A percentile compares a stretch with the other conserved stretches of the same genome.
Conservation (phyloP, 2,113 vertebrate genomes). For the Lipotes vexillifer region DNA sequence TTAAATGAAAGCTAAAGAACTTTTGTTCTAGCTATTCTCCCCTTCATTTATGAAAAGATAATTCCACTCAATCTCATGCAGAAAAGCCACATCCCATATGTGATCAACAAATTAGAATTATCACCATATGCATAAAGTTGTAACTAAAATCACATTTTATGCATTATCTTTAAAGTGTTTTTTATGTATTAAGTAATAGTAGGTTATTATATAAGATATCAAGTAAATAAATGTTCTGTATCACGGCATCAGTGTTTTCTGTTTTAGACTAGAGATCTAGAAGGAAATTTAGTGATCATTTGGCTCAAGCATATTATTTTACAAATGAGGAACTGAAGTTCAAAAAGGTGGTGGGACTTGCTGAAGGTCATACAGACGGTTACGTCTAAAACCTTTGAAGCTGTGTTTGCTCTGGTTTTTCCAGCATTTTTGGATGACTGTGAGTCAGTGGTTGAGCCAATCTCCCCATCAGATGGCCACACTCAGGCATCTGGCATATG, state of each 20-base stretch:
- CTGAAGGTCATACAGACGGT: background rate
- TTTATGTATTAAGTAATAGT: background rate
- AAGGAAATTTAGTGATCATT: background rate
- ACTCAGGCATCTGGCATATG: background rate
- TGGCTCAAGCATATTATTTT: background rate
- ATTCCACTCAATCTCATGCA: background rate
- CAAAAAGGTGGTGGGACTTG: background rate
- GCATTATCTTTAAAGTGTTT: background rate
- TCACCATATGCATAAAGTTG: background rate
- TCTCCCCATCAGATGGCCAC: background rate
- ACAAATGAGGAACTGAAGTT: background rate
- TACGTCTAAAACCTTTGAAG: background rate
- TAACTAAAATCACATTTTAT: background rate
- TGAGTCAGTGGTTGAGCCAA: background rate
- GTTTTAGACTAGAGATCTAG: background rate
- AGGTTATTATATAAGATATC: background rate
- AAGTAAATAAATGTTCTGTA: background rate
- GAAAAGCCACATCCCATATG: background rate
- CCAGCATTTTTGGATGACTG: background rate
- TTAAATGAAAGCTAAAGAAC: background rate
- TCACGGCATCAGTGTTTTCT: background rate
- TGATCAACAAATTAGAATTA: background rate
- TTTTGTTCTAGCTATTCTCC: background rate
- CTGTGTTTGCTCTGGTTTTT: background rate
- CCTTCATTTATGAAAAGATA: background rate